A percentile compares a stretch with the other conserved stretches of the same genome.
Conservation (phyloP, 2,888 invertebrate genomes). For the Eupsilia transversa region DNA sequence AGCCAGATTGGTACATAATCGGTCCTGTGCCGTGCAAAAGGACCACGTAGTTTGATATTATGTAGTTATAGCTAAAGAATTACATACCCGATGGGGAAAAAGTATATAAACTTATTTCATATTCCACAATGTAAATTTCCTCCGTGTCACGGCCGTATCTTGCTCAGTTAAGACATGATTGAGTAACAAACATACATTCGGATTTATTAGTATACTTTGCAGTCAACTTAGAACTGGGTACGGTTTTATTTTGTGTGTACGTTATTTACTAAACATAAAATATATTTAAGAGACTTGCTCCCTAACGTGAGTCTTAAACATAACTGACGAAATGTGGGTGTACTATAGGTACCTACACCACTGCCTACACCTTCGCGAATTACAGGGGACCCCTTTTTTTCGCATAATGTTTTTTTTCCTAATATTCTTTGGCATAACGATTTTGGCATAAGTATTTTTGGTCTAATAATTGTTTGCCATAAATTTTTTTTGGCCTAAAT, state of each 20-base stretch:
- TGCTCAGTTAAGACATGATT: conserved; percentile 40
- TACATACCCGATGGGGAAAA: conserved; percentile 6
- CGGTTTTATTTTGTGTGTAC: conserved; percentile 12
- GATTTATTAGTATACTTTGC: conserved; percentile 32
- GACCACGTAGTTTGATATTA: not conserved
- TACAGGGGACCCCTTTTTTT: no score
- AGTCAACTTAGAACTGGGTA: conserved; percentile 33
- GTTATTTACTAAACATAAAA: not conserved
- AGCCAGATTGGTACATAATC: not conserved
- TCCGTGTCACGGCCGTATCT: conserved; percentile 56
- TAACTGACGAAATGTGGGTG: not conserved
- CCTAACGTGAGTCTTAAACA: not conserved
- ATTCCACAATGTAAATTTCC: conserved; percentile 56
- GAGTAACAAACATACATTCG: conserved; percentile 50
- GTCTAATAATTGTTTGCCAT: no score
- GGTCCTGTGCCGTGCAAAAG: not conserved
- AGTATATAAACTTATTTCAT: conserved; percentile 37
- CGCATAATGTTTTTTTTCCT: no score
- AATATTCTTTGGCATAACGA: no score
- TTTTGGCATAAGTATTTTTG: no score
- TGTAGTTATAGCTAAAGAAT: not conserved
- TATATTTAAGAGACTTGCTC: conserved; percentile 16
- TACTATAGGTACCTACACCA: no score
- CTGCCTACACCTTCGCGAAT: no score
- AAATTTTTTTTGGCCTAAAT: no score